Base-by-base conservation (phyloP, 2,113 vertebrate genomes). In the Meleagris gallopavo region DNA sequence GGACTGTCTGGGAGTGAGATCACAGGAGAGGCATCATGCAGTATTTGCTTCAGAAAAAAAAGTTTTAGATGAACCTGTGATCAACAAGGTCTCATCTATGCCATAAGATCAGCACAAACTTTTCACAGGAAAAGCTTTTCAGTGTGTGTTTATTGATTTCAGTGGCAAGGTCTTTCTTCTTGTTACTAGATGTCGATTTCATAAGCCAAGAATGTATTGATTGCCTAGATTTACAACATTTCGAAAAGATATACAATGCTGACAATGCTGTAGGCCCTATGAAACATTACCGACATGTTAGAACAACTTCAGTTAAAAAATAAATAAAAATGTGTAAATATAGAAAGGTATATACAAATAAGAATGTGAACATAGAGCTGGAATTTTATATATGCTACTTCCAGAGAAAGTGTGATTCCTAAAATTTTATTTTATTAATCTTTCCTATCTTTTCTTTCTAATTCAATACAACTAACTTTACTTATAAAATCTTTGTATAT, bases 71-170 rank as follows among this genome's bases (percentile, higher is more conserved):
- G 40, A 72, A 55, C 19, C 7, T 40, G 9, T 46, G 64, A 81
- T 86, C 50, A 60, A 61, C 55, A 54, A 46, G 11, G 27, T 61
- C 93, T 91, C 67, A 65, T 67, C 62, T 70, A 9, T 46, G 60
- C 29, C 15, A 5, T 43, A 83, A 78, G 8, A 40, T 92, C 60
- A 77, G 40, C 55, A 73, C 36, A 85, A 50, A 82, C 11, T 66
- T 90, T 92, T 93, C 41, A 73, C 34, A 75, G 83, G 27, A 66
- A 92, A 96, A 83, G 27, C 17, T 36, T 80, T 77, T 90, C 73
- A 69, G 77, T 86, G 86, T 43, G 17, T 88, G 58, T 71, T 66
- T 88, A 92, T 72, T 75, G 75, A 95, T 94, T 95, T 73, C 11
- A 61, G 46, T 6, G 5, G 17, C 66, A 86, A 88, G n/a, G 45